Base-by-base conservation (phyloP, 2,113 vertebrate genomes). In the Enhydra lutris region DNA sequence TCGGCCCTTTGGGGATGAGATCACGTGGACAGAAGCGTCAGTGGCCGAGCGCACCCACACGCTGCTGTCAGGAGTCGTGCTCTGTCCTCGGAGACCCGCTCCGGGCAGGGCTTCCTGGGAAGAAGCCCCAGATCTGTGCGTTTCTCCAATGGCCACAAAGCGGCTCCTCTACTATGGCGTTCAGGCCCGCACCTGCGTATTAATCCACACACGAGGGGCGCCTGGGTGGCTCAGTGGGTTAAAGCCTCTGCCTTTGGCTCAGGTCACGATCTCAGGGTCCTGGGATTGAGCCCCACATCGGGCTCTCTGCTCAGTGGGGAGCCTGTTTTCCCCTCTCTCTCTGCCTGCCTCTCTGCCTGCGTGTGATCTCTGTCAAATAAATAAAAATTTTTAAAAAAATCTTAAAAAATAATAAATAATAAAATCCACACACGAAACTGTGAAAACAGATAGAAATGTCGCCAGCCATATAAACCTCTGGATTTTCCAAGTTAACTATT, bases 31-130 rank as follows among this genome's bases (percentile, higher is more conserved):
- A 47, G n/a, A 45, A 65, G 1, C 26, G 5, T 1, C 6, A 0
- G 18, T 4, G 45, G 10, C 47, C 6, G 8, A 0, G n/a, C 0
- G 1, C 12, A 12, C 84, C 55, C 0, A 5, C 4, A 2, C 0
- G 8, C 14, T 23, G 71, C 31, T 13, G 10, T n/a, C 2, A 0
- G 0, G 31, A 15, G 8, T 11, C 29, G 2, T 12, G 69, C n/a
- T 39, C 69, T 39, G 69, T 2, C 6, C 36, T 13, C 31, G 34
- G 61, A 31, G 47, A 13, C 13, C 45, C 34, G 11, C 2, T 7
- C 3, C 1, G 23, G 17, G 14, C 50, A 79, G 21, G 45, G 47
- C 23, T 39, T 14, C 12, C 42, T 71, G 42, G 55, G 4, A 61
- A 6, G 9, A 2, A 10, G 61, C 20, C 36, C 29, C 18, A 13